Base-by-base conservation (phyloP, 2,888 invertebrate species). In the Actias luna region DNA sequence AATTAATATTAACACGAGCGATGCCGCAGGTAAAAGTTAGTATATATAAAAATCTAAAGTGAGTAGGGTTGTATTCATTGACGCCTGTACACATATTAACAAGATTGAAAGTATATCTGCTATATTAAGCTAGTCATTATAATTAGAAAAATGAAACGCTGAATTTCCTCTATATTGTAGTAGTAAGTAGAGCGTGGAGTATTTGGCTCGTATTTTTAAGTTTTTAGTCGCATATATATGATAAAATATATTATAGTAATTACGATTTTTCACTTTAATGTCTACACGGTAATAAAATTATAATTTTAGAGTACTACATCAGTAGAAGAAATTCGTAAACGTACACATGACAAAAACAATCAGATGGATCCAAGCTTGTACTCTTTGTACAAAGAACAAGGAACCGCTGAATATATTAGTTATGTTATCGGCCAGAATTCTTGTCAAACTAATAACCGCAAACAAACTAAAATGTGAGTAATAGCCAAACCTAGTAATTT, bases 301-400 rank as follows among this genome's bases (percentile, higher is more conserved):
- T 22, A 55, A 61, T 35, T 55, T 59, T 59, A 87, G 89, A 86
- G 84, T 59, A 63, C 78, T 1, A 65, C 78, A 5, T 83, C 87
- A 2, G 58, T 83, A 27, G 78, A 78, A 33, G 80, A 77, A n/a
- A 68, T 64, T 0, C 65, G 67, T 46, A 82, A 78, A 62, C 74
- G 65, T 31, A 67, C 65, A 12, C 72, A 73, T 59, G 79, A 79
- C 14, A 76, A 68, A 58, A 69, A 62, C 46, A 79, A 75, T 46
- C 76, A 78, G 55, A 70, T 77, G 29, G 84, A 82, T 12, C 75
- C 75, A 1, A 90, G 91, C 63, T 66, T 90, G 5, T 84, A 78
- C 62, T 89, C 90, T 0, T 69, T 90, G 18, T 92, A 83, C 69
- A 88, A 90, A 66, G 85, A 82, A 0, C 84, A 82, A 50, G 77